Base-by-base conservation (phyloP, 1,140 invertebrate genomes). In the Triops cancriformis region DNA sequence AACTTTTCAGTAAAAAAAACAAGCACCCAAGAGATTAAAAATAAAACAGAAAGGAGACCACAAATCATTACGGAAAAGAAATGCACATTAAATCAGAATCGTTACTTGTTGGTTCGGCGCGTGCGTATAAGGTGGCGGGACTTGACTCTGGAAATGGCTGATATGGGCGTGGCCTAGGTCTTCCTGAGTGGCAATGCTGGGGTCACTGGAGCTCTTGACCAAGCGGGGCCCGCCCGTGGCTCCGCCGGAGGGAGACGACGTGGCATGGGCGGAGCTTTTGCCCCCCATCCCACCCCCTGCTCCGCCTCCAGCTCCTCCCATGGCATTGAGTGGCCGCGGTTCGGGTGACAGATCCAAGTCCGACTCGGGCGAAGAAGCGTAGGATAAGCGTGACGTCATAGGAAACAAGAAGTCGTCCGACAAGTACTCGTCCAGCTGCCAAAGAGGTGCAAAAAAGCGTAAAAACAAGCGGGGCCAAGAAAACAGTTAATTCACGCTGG, bases 321-420 rank as follows among this genome's bases (percentile, higher is more conserved):
- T 72, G 5, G n/a, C 31, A n/a, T 26, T 64, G 26, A 51, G 11
- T 12, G 79, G 78, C 26, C 80, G 76, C 1, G 79, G 79, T 28
- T 83, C 82, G 79, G 91, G 91, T 83, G 91, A 92, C 81, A 94
- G 88, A 86, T 97, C 95, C 83, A 94, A 88, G 86, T 98, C 96
- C 84, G 93, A 96, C 87, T 98, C 96, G 80, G 95, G 95, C 83
- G 94, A 96, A 82, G 94, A 96, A 80, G 95, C 95, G 87, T 97
- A 98, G 83, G 95, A 97, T 80, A 97, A 88, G 82, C 96, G 91
- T 91, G 90, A 98, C 96, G 89, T 99, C 96, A 88, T 94, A 92
- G 82, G 92, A 93, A 85, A 94, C 87, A 85, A 92, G 78, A 79
- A 80, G 41, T 73, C 78, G 73, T 80, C 77, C 14, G 79, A 64